Conservation (phyloP, 2,888 invertebrate genomes). For the Oeneis ivallda region DNA sequence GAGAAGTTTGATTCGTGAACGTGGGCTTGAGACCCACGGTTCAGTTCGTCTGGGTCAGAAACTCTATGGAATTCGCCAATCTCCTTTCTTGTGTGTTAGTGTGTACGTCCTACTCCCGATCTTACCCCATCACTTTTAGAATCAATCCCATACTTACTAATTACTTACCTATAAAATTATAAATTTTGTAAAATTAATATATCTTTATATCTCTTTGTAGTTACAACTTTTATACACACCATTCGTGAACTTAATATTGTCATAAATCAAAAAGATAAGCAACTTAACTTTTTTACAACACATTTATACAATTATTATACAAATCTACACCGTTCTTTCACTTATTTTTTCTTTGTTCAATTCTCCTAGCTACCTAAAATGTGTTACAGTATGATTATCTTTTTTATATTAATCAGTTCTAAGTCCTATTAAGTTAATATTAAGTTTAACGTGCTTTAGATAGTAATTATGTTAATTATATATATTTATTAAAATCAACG, state of each 20-base stretch:
- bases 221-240: background rate
- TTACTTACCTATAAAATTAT: too few species aligned
- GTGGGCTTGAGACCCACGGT: too few species aligned
- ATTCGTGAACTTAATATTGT: background rate
- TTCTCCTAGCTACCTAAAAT: background rate
- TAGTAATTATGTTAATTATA: slow-evolving; percentile 11
- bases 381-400: slow-evolving; percentile 24
- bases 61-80: too few species aligned
- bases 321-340: background rate
- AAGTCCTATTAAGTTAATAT: slow-evolving; percentile 37
- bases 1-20: too few species aligned
- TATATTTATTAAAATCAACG: slow-evolving; percentile 5
- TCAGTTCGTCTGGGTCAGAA: too few species aligned
- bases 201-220: background rate
- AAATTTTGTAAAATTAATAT: background rate
- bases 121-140: too few species aligned
- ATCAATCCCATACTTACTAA: too few species aligned
- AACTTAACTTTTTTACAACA: slow-evolving; percentile 2
- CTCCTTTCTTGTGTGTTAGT: too few species aligned
- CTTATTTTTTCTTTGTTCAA: slow-evolving; percentile 7
- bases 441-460: slow-evolving; percentile 38
- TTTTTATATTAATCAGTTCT: slow-evolving; percentile 29
- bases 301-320: slow-evolving; percentile 4
- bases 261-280: background rate
- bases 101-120: too few species aligned